Evolutionary conservation across 2,888 invertebrate genomes (phyloP).

Genomic region (Folsomia candida): DNA sequence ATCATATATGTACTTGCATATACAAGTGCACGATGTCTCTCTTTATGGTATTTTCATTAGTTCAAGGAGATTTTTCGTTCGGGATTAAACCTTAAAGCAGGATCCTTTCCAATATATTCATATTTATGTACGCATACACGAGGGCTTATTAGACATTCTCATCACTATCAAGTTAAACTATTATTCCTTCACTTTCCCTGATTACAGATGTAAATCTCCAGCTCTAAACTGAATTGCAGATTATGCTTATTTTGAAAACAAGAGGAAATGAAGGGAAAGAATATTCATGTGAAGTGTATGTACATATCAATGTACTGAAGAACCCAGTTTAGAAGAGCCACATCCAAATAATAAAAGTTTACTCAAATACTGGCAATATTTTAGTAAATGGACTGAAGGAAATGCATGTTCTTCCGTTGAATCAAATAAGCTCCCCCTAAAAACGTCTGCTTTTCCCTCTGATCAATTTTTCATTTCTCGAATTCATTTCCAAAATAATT

Average conservation of each 20-base stretch:
- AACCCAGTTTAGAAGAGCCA: not conserved
- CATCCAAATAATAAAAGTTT: slow-evolving; percentile 2
- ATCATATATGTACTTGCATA: too few species aligned
- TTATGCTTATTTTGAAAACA: not conserved
- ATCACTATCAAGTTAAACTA: not conserved
- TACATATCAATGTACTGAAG: not conserved
- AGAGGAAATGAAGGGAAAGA: not conserved
- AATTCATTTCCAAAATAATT: slow-evolving; percentile 14
- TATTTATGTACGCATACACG: not conserved
- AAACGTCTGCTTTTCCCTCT: slow-evolving; percentile 11
- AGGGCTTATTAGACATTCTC: slow-evolving; percentile 1
- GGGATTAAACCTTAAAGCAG: too few species aligned
- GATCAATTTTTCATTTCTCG: slow-evolving; percentile 13
- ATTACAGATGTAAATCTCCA: not conserved
- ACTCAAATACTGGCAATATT: not conserved
- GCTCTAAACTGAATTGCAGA: not conserved
- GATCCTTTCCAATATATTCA: not conserved
- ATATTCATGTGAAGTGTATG: not conserved
- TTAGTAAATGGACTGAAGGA: not conserved
- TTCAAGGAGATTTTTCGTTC: too few species aligned
- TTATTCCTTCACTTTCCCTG: slow-evolving; percentile 2
- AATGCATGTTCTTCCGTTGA: not conserved
- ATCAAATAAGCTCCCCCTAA: not conserved
- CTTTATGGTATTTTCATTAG: too few species aligned
- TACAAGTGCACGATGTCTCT: too few species aligned